Evolutionary conservation across 2,113 vertebrate species (phyloP).

Genomic region (Phrynosoma platyrhinos): DNA sequence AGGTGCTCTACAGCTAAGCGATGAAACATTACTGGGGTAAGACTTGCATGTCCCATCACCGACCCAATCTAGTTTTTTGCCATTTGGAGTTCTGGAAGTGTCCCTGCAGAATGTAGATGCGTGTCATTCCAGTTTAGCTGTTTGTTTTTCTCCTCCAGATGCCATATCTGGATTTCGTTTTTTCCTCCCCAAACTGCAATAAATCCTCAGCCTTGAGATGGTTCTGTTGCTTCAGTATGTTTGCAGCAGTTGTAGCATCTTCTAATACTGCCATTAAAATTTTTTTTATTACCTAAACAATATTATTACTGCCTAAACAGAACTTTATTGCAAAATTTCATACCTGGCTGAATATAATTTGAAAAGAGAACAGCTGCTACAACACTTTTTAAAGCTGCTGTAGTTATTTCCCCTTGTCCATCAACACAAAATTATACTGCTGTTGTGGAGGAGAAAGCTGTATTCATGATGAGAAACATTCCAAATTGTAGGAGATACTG

Average conservation of each 20-base stretch:
- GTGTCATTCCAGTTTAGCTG: too few species aligned
- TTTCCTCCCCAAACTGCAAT: background rate
- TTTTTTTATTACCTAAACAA: too few species aligned
- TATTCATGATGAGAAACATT: background rate
- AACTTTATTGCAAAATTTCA: background rate
- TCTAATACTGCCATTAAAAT: background rate
- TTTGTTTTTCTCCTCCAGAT: too few species aligned
- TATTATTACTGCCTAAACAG: too few species aligned
- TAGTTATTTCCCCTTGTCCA: background rate
- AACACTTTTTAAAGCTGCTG: background rate
- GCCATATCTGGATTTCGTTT: too few species aligned
- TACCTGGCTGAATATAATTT: background rate
- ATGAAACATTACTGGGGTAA: slow-evolving; percentile 95
- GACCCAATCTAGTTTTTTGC: too few species aligned
- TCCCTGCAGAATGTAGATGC: background rate
- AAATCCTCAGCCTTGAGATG: background rate
- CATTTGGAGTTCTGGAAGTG: too few species aligned
- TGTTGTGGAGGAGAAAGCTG: background rate
- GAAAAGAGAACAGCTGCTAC: background rate
- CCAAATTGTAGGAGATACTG: background rate
- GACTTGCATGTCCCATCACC: slow-evolving; percentile 39
- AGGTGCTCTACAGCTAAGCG: slow-evolving; percentile 87
- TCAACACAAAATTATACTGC: too few species aligned
- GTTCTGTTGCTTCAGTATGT: background rate
- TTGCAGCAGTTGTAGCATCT: background rate